Conservation (phyloP, 2,113 vertebrate species). For the Phrynosoma blainvillii region DNA sequence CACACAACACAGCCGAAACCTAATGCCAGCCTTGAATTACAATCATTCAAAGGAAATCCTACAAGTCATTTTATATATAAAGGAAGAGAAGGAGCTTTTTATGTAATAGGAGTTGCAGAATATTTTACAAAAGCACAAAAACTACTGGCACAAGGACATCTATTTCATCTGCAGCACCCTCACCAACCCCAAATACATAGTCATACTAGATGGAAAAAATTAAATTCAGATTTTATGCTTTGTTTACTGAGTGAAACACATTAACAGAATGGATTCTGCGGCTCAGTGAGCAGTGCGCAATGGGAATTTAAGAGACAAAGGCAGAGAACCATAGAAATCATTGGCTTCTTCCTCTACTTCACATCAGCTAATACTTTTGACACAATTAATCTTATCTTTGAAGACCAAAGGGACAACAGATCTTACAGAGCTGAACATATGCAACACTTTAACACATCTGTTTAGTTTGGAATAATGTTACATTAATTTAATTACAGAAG, state of each 20-base stretch:
- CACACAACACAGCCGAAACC: too few species aligned
- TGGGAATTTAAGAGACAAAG: constrained; percentile 54
- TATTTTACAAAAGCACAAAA: background rate
- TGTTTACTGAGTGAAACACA: constrained; percentile 75
- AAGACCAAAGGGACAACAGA: constrained; percentile 47
- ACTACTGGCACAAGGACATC: background rate
- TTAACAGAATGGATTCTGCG: constrained; percentile 78
- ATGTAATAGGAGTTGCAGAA: background rate
- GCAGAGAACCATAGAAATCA: constrained; percentile 40
- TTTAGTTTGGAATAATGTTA: constrained; percentile 53
- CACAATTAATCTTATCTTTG: constrained; percentile 52
- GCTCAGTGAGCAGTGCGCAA: constrained; percentile 63
- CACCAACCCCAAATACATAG: background rate
- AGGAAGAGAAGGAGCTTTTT: background rate
- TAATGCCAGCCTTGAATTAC: too few species aligned
- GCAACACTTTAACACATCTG: constrained; percentile 43
- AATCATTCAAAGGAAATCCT: background rate
- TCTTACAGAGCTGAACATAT: constrained; percentile 41
- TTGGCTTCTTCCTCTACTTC: constrained; percentile 26
- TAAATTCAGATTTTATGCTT: constrained; percentile 61
- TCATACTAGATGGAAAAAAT: too few species aligned
- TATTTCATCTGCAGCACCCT: background rate
- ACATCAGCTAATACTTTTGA: constrained; percentile 41
- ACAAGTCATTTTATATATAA: background rate
- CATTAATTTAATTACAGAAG: constrained; percentile 60